These are phyloP conservation scores for Hirtodrosophila confusa DNA, from an alignment of 2,888 invertebrate genomes.

Conservation along the genomic window DNA sequence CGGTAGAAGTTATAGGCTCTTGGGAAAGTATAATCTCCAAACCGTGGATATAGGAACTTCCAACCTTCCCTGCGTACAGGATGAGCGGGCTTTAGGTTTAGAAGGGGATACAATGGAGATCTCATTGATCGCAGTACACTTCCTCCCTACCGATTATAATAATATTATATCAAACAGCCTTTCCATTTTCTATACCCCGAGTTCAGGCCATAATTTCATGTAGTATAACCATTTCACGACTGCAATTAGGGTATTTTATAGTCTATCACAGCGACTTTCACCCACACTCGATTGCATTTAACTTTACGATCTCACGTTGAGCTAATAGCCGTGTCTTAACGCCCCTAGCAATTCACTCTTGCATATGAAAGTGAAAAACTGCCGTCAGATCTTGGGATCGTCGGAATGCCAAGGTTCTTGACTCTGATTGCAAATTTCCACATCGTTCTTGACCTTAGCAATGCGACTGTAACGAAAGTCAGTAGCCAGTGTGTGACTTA, in stretches of 20 bases:
- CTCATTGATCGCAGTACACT: too few relatives aligned
- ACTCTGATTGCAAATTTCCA: slow-evolving; percentile 45
- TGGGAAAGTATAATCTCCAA: too few relatives aligned
- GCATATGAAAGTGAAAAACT: slow-evolving; percentile 44
- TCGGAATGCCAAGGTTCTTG: slow-evolving; percentile 49
- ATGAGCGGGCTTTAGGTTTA: too few relatives aligned
- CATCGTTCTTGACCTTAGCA: slow-evolving; percentile 57
- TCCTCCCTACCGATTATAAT: too few relatives aligned
- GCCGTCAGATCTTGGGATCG: slow-evolving; percentile 16
- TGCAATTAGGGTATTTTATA: slow-evolving; percentile 4
- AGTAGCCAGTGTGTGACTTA: slow-evolving; percentile 19
- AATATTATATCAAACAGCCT: too few relatives aligned
- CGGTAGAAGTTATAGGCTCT: too few relatives aligned
- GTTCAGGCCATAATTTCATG: too few relatives aligned
- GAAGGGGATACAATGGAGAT: too few relatives aligned
- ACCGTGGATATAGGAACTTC: too few relatives aligned
- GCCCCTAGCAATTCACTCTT: slow-evolving; percentile 12
- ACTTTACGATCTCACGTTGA: not conserved
- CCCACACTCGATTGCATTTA: not conserved
- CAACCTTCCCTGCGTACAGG: too few relatives aligned
- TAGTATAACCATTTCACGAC: too few relatives aligned
- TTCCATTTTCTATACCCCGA: too few relatives aligned
- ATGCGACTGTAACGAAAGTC: slow-evolving; percentile 28
- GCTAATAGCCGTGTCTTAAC: slow-evolving; percentile 1
- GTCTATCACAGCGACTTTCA: not conserved